Percentiles rank a stretch among this genome's conserved stretches.
Conservation (phyloP, 1,140 invertebrate species). For the Hypsibius dujardini region DNA sequence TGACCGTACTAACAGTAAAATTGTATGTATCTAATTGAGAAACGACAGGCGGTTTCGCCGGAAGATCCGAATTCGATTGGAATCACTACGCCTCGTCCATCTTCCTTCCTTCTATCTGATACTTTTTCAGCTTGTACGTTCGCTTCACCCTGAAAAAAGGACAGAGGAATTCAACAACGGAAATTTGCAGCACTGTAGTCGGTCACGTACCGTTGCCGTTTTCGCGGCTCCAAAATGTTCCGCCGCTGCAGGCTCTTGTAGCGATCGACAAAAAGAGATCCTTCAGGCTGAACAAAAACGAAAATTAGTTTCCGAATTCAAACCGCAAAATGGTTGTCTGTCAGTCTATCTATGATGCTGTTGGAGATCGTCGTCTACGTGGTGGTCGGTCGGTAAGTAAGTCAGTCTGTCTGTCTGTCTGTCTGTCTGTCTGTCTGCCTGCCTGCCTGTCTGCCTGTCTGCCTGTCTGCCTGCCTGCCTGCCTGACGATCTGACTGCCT, state of each 20-base stretch:
- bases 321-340: no score
- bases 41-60: neutral
- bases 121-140: slow-evolving; percentile 36
- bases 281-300: slow-evolving; percentile 35
- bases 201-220: slow-evolving; percentile 31
- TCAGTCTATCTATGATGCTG: no score
- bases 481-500: neutral
- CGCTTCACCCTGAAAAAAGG: slow-evolving; percentile 25
- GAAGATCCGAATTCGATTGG: no score
- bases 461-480: no score
- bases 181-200: slow-evolving; percentile 17
- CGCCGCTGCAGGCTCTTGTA: slow-evolving; percentile 60
- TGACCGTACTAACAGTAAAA: neutral
- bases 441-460: no score
- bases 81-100: slow-evolving; percentile 25
- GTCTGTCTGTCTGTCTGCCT: no score
- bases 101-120: slow-evolving; percentile 36
- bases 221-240: slow-evolving; percentile 48
- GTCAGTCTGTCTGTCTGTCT: no score
- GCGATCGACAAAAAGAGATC: slow-evolving; percentile 49
- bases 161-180: slow-evolving; percentile 13
- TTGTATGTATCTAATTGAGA: neutral
- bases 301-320: slow-evolving; percentile 3
- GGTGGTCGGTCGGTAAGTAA: no score
- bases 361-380: no score